Conservation (phyloP, 1,140 invertebrate genomes). For the Dermatophagoides farinae region DNA sequence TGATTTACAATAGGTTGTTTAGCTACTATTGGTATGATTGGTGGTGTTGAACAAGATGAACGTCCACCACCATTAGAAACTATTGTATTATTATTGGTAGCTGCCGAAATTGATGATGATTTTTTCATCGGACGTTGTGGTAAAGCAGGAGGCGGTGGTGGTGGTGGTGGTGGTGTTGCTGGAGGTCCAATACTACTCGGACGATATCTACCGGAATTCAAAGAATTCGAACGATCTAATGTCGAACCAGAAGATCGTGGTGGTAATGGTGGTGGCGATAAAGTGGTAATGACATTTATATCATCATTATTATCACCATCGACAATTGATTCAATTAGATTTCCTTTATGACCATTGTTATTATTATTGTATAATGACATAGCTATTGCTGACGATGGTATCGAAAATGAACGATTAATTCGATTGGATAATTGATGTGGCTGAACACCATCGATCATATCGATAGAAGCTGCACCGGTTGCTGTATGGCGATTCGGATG, state of each 20-base stretch:
- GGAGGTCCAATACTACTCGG: background rate
- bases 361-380: background rate
- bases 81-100: background rate
- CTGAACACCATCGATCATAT: no score
- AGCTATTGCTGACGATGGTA: background rate
- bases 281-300: background rate
- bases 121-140: background rate
- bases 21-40: background rate
- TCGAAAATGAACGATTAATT: conserved; percentile 6
- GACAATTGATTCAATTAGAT: background rate
- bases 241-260: background rate
- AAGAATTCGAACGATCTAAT: conserved; percentile 1
- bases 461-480: background rate
- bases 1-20: no score
- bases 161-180: background rate
- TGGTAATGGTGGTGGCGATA: background rate
- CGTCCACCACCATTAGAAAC: background rate
- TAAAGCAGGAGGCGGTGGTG: background rate
- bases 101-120: background rate
- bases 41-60: background rate
- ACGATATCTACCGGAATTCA: background rate
- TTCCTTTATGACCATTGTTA: background rate
- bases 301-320: background rate
- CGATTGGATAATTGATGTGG: background rate
- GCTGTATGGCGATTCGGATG: background rate